These are phyloP conservation scores for Tragopan temminckii DNA, from an alignment of 2,797 vertebrate species.

Conservation along the genomic window DNA sequence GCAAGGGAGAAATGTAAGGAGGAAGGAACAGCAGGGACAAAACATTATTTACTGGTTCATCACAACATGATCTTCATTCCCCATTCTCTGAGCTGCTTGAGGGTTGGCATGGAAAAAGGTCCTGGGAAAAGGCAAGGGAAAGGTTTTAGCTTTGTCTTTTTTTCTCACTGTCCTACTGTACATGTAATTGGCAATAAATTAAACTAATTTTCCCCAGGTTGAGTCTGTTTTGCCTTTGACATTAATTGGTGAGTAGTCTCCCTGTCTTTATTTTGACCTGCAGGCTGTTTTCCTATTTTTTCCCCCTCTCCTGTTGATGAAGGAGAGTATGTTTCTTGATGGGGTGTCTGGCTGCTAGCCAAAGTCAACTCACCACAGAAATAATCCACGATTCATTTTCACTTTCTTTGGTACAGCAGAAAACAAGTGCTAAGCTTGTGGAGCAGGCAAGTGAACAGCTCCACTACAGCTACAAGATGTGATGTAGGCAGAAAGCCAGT, in stretches of 20 bases:
- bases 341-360: too few species aligned
- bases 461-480: not conserved
- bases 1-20: not conserved
- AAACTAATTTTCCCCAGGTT: too few species aligned
- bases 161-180: not conserved
- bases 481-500: not conserved
- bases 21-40: not conserved
- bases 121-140: not conserved
- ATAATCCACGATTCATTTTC: too few species aligned
- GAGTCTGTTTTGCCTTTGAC: too few species aligned
- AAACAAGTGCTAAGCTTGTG: too few species aligned
- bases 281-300: not conserved
- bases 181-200: not conserved
- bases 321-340: too few species aligned
- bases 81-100: accelerated
- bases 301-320: not conserved
- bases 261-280: too few species aligned
- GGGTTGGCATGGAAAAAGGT: not conserved
- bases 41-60: not conserved
- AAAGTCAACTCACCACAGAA: too few species aligned
- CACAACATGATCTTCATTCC: not conserved
- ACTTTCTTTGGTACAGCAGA: too few species aligned
- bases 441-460: too few species aligned
- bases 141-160: not conserved
- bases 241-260: too few species aligned